Conservation (phyloP, 2,888 invertebrate species). For the Resseliella maxima region DNA sequence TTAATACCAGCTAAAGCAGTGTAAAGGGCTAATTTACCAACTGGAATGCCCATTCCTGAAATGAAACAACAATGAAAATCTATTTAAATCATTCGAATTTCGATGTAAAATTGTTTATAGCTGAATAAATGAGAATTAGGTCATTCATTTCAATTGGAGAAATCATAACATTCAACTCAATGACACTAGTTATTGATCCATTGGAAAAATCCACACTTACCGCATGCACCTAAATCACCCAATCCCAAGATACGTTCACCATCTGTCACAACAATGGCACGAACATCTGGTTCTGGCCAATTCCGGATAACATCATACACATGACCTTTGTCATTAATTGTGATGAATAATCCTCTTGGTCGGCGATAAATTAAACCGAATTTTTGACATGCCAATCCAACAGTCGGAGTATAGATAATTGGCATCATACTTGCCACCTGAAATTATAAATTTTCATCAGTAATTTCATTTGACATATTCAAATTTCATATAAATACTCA, state of each 20-base stretch:
- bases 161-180: no score
- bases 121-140: background rate
- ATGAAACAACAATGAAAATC: background rate
- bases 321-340: conserved; percentile 94
- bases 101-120: background rate
- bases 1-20: conserved; percentile 97
- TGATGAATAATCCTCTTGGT: conserved; percentile 95
- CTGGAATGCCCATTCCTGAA: conserved; percentile 88
- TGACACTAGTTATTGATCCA: no score
- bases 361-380: conserved; percentile 95
- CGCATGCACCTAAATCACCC: conserved; percentile 95
- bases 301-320: conserved; percentile 80
- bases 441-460: background rate
- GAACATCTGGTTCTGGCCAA: conserved; percentile 83
- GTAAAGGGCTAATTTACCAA: conserved; percentile 95
- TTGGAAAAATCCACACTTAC: conserved; percentile 68
- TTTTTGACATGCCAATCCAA: conserved; percentile 95
- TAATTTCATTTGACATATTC: background rate
- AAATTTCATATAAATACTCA: conserved; percentile 73
- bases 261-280: conserved; percentile 93
- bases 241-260: conserved; percentile 97
- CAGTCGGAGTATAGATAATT: conserved; percentile 98
- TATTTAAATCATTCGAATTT: no score
- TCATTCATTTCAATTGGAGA: no score
- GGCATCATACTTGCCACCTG: conserved; percentile 78